phyloP scores from a whole-genome alignment of 2,797 vertebrate genomes.

The Chromis chromis region DNA sequence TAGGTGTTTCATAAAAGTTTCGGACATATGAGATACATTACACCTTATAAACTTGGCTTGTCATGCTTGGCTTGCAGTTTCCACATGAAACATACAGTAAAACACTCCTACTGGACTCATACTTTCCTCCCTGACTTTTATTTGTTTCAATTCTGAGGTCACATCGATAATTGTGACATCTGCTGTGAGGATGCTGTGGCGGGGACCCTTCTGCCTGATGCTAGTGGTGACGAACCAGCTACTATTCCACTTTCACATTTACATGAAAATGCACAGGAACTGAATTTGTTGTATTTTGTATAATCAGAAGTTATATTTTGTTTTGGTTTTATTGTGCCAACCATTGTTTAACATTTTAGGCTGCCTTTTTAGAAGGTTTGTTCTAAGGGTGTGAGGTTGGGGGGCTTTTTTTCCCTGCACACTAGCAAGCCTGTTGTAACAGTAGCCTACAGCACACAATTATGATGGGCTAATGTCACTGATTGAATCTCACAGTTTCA shows the following conservation, averaged over 20 bases:
- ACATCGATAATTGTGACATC: slow-evolving; percentile 39
- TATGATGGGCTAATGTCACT: background rate
- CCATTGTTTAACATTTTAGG: background rate
- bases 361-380: no score
- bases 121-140: slow-evolving; percentile 40
- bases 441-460: background rate
- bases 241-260: no score
- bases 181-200: slow-evolving; percentile 22
- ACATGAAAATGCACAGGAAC: background rate
- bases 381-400: no score
- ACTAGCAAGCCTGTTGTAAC: background rate
- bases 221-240: background rate
- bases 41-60: slow-evolving; percentile 41
- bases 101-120: slow-evolving; percentile 34
- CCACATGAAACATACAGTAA: slow-evolving; percentile 26
- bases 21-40: slow-evolving; percentile 52
- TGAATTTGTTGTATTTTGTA: background rate
- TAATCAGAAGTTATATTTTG: background rate
- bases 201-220: background rate
- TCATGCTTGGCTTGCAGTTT: slow-evolving; percentile 49
- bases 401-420: background rate
- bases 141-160: slow-evolving; percentile 49
- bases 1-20: slow-evolving; percentile 68
- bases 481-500: background rate
- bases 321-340: background rate